phyloP scores from a whole-genome alignment of 1,140 invertebrate genomes.

The Panagrolaimus sp. region DNA sequence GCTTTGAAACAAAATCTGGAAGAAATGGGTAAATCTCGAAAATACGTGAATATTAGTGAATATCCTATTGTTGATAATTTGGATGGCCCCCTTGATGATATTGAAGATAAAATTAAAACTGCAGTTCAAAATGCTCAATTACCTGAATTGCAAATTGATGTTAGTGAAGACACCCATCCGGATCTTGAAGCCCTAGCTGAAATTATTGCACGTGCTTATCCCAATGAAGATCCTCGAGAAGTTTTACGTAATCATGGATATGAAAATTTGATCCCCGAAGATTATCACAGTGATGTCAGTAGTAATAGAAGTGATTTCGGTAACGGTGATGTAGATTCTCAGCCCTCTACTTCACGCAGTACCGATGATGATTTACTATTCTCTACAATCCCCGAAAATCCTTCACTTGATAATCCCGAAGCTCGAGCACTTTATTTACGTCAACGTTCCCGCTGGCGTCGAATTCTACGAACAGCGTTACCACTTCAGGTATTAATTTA shows the following conservation, averaged over 20 bases:
- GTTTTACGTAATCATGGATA: conserved; percentile 49
- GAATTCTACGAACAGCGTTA: conserved; percentile 53
- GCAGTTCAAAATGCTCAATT: not conserved
- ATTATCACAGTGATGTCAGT: conserved; percentile 31
- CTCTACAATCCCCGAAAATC: conserved; percentile 20
- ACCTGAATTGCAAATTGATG: not conserved
- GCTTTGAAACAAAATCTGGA: not conserved
- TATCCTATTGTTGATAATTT: not conserved
- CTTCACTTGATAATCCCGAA: conserved; percentile 18
- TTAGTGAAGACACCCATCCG: conserved; percentile 21
- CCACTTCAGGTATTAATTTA: conserved; percentile 45
- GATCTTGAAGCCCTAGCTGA: conserved; percentile 51
- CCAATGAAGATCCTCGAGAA: conserved; percentile 43
- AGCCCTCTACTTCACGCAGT: conserved; percentile 6
- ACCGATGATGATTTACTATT: conserved; percentile 21
- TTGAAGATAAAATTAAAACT: conserved; percentile 17
- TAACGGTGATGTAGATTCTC: conserved; percentile 22
- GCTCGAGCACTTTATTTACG: conserved; percentile 29
- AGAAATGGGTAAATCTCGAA: conserved; percentile 12
- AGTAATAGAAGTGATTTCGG: not conserved
- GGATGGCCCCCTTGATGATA: not conserved
- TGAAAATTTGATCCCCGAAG: conserved; percentile 24
- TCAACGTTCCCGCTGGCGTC: conserved; percentile 51
- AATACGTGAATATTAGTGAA: conserved; percentile 21
- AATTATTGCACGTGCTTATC: conserved; percentile 48